Evolutionary conservation across 2,113 vertebrate species (phyloP), one percentile per base, ranked within the genome.

Genomic region (Channa maculata): DNA sequence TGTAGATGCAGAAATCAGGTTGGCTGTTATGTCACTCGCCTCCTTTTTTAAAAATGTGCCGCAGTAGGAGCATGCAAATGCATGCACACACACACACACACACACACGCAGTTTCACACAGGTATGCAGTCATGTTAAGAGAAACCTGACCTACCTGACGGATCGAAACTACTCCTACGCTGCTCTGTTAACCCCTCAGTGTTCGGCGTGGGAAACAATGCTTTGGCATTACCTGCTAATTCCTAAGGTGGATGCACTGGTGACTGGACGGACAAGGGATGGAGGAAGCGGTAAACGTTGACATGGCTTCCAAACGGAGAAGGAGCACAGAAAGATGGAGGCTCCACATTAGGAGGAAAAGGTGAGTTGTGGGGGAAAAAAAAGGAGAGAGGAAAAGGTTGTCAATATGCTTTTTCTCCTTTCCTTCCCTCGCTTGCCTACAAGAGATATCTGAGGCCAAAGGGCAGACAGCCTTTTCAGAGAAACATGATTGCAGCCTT

Each of bases 131-230:
- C 89, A 84, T 83, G 87, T 91, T 93, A 88, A 89, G 87, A 94
- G 94, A 95, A 95, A 95, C 94, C 93, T 91, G 92, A 94, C 93
- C 92, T 94, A 95, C 95, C 93, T 95, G 93, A 94, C 71, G 65
- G 93, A 94, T 95, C 93, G 94, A 95, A 95, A 95, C 93, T 95
- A 92, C 93, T 90, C 95, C 94, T 93, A 95, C 93, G 89, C 91
- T 39, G 45, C 83, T 78, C 72, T 74, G 88, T 94, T 94, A 94
- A 93, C 92, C 89, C 92, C 76, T 91, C 77, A 36, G 48, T 83
- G 87, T 86, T 81, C 80, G 49, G 86, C 89, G 92, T 95, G 93
- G 92, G 94, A 95, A 95, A 94, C 88, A 91, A 92, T 83, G 62
- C 74, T 54, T 64, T 36, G 74, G 79, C 85, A 76, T 85, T 86